Percentiles rank a stretch among this genome's conserved stretches.
These are phyloP conservation scores for Mythimna vitellina DNA, from an alignment of 2,888 invertebrate species.

Conservation along the genomic window DNA sequence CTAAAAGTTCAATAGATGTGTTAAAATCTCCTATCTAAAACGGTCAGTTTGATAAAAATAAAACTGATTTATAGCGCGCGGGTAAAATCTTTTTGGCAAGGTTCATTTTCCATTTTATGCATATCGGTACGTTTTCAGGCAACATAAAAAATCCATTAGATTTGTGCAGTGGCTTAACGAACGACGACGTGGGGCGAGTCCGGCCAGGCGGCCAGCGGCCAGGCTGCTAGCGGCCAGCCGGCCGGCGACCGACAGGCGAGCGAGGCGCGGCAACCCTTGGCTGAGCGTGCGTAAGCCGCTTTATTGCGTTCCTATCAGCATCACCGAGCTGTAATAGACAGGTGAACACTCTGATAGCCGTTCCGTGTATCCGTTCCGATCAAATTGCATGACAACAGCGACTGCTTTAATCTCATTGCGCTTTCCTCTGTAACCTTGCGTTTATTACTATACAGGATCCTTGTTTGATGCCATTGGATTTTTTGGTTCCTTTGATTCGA, in stretches of 20 bases:
- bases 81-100: constrained; percentile 79
- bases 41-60: constrained; percentile 72
- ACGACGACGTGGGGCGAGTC: constrained; percentile 62
- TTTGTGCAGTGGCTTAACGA: constrained; percentile 81
- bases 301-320: constrained; percentile 73
- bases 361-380: constrained; percentile 50
- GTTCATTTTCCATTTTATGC: constrained; percentile 80
- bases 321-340: constrained; percentile 57
- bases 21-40: constrained; percentile 57
- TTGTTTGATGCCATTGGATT: neutral
- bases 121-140: constrained; percentile 77
- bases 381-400: constrained; percentile 39
- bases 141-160: constrained; percentile 87
- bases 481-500: neutral
- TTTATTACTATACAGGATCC: neutral
- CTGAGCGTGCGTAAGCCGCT: constrained; percentile 82
- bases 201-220: constrained; percentile 40
- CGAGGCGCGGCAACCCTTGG: constrained; percentile 63
- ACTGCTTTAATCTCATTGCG: constrained; percentile 14
- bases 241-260: constrained; percentile 39
- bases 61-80: constrained; percentile 71
- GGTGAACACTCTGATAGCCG: constrained; percentile 57
- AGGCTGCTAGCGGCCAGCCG: constrained; percentile 35
- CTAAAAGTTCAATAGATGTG: constrained; percentile 39
- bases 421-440: constrained; percentile 2